Percentiles rank a stretch among this genome's conserved stretches.
These are phyloP conservation scores for Conistra vaccinii DNA, from an alignment of 2,888 invertebrate genomes.

Conservation along the genomic window DNA sequence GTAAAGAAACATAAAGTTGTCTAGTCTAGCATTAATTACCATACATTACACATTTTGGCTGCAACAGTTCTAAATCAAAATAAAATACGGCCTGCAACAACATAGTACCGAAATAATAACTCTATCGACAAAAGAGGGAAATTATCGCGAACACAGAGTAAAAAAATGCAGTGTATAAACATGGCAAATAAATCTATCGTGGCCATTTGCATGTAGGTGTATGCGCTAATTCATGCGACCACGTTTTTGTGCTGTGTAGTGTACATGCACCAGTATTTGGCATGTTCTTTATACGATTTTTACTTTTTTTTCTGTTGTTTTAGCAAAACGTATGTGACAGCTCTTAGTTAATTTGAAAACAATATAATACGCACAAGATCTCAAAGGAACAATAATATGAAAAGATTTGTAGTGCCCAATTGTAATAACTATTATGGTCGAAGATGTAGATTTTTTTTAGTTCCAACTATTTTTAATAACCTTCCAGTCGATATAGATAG, in stretches of 20 bases:
- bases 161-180: constrained; percentile 50
- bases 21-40: constrained; percentile 14
- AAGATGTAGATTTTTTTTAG: too few relatives aligned
- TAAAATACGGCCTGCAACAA: constrained; percentile 11
- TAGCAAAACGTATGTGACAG: background rate
- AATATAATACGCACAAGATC: too few relatives aligned
- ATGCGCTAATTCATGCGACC: constrained; percentile 60
- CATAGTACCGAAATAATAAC: constrained; percentile 40
- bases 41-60: constrained; percentile 25
- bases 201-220: constrained; percentile 59
- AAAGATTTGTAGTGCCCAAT: too few relatives aligned
- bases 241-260: constrained; percentile 43
- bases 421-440: too few relatives aligned
- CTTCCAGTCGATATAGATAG: too few relatives aligned
- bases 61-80: constrained; percentile 50
- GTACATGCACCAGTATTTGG: constrained; percentile 49
- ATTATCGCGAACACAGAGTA: constrained; percentile 22
- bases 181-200: constrained; percentile 61
- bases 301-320: background rate
- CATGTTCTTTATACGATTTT: constrained; percentile 18
- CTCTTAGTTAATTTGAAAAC: too few relatives aligned
- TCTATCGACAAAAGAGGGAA: constrained; percentile 49
- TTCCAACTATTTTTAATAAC: too few relatives aligned
- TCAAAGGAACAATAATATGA: too few relatives aligned
- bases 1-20: constrained; percentile 25